Evolutionary conservation across 2,888 invertebrate species (phyloP), one percentile per base, ranked within the genome.

Genomic region (Frankliniella fusca): DNA sequence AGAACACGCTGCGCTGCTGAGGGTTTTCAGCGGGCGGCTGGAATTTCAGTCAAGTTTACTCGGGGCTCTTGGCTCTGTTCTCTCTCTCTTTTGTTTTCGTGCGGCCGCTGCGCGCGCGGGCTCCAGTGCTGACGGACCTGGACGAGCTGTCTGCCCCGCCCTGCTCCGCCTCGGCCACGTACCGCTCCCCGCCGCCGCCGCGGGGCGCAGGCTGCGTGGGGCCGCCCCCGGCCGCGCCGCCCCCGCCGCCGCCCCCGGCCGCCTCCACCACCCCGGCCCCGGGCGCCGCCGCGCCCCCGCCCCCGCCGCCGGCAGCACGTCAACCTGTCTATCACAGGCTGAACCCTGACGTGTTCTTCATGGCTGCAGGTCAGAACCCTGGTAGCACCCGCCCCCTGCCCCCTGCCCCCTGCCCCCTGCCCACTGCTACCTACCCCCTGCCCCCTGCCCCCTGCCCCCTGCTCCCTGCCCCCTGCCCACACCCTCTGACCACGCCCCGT

Each of bases 81-180:
- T 38, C 38, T 38, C 38, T 38, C 38, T 65, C 48, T 18, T 83
- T 23, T 65, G 28, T 70, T 70, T 79, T 80, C 48, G 80, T 3
- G 83, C 65, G 61, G 76, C 48, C 81, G 80, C 11, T n/a, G n/a
- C 48, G 20, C 23, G 49, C 70, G 82, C 87, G 81, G 82, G 49
- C 86, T 88, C 1, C 86, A 92, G 91, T 91, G 85, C 88, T 91
- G 87, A 90, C 91, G 83, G 91, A 92, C 86, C 89, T 91, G 85
- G 91, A 92, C 86, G 84, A 89, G 84, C 88, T 89, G 83, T 89
- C 89, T 70, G 88, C 89, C n/a, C 89, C 89, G 11, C 89, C 89
- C 20, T n/a, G n/a, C n/a, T 89, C 86, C 48, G 85, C 86, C 49
- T 86, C 85, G 18, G 84, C 86, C 11, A 85, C 86, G 10, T 85